Conservation (phyloP, 2,888 invertebrate species). For the Cantharis nigra region DNA sequence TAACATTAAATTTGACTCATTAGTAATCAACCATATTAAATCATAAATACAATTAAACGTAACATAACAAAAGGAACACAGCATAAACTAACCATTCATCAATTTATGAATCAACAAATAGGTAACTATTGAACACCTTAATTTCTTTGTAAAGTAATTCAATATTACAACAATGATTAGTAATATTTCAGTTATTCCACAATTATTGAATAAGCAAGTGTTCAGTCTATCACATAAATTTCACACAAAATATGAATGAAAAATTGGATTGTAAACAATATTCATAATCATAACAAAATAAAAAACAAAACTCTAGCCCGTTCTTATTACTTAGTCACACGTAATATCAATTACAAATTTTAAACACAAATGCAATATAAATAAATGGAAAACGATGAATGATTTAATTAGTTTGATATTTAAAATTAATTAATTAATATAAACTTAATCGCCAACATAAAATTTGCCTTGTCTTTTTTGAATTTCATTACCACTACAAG, state of each 20-base stretch:
- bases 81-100: background rate
- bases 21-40: background rate
- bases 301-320: background rate
- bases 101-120: background rate
- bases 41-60: background rate
- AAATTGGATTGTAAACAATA: background rate
- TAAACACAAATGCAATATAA: background rate
- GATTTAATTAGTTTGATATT: background rate
- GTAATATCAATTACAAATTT: background rate
- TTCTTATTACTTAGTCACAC: background rate
- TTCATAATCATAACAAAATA: background rate
- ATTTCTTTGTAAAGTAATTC: background rate
- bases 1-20: conserved; percentile 6
- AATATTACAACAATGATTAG: background rate
- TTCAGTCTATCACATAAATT: background rate
- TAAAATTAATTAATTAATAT: background rate
- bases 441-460: background rate
- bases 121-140: background rate
- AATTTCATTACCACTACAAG: background rate
- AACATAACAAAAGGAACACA: background rate
- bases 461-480: background rate
- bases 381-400: background rate
- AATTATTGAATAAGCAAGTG: conserved; percentile 11
- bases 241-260: background rate
- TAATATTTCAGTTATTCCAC: conserved; percentile 15